phyloP scores from a whole-genome alignment of 2,113 vertebrate genomes.

The Eupsittula cactorum region DNA sequence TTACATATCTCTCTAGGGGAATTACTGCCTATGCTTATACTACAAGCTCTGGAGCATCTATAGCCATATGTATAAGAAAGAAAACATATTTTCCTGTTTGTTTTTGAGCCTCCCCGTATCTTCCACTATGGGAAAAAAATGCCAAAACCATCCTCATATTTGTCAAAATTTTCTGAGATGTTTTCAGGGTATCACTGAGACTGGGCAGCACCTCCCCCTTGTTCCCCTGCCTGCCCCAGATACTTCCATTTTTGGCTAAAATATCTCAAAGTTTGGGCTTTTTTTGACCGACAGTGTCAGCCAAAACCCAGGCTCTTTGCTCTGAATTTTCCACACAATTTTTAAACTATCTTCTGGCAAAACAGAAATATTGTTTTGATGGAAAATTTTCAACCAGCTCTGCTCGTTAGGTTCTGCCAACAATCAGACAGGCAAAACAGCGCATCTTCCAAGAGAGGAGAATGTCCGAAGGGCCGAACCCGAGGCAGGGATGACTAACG shows the following conservation, averaged over 20 bases:
- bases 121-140: background rate
- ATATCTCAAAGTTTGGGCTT: constrained; percentile 20
- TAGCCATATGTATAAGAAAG: background rate
- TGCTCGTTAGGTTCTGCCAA: constrained; percentile 6
- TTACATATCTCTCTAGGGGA: background rate
- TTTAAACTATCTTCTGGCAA: constrained; percentile 47
- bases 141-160: background rate
- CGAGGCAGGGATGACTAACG: background rate
- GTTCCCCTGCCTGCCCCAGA: background rate
- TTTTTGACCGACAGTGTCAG: constrained; percentile 6
- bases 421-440: background rate
- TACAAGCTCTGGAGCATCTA: background rate
- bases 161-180: background rate
- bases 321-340: constrained; percentile 54
- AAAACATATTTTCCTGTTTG: background rate
- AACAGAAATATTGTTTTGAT: constrained; percentile 48
- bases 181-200: background rate
- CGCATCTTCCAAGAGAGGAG: background rate
- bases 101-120: background rate
- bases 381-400: constrained; percentile 33
- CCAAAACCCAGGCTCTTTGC: constrained; percentile 19
- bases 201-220: background rate
- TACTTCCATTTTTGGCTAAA: constrained; percentile 47
- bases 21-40: background rate
- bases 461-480: background rate